phyloP scores from a whole-genome alignment of 2,113 vertebrate species.

The Larimichthys polyactis region DNA sequence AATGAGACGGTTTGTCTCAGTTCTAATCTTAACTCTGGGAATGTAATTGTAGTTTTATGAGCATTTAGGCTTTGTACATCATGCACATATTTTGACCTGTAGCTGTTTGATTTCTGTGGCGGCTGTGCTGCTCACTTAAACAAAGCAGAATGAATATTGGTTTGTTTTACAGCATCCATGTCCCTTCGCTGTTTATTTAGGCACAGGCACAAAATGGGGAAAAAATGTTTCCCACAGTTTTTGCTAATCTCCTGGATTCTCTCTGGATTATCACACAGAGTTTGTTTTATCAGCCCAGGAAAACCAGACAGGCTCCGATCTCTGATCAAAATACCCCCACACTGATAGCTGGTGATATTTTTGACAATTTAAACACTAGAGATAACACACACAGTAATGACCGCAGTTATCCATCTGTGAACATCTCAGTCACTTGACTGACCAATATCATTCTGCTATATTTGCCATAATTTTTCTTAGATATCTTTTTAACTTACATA shows the following conservation, averaged over 20 bases:
- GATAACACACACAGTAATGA: neutral
- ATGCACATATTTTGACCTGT: neutral
- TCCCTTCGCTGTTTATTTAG: conserved; percentile 11
- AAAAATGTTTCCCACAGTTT: conserved; percentile 26
- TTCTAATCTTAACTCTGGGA: neutral
- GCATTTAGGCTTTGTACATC: neutral
- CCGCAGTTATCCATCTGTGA: neutral
- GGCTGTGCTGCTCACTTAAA: neutral
- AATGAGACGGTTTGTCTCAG: neutral
- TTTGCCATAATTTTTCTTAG: too few species aligned
- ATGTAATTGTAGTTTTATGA: too few species aligned
- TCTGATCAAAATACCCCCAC: neutral
- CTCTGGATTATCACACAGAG: conserved; percentile 7
- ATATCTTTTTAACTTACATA: too few species aligned
- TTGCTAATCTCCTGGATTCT: conserved; percentile 5
- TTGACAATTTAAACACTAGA: neutral
- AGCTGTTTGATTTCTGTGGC: neutral
- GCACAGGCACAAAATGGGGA: conserved; percentile 1
- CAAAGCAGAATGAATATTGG: neutral
- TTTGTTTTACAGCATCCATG: conserved; percentile 9
- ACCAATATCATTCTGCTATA: too few species aligned
- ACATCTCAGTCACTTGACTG: too few species aligned
- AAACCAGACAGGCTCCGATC: conserved; percentile 1
- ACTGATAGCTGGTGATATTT: neutral
- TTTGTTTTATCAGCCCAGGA: conserved; percentile 28